phyloP scores from a whole-genome alignment of 2,113 vertebrate genomes.

The Rhadina sibilatrix region DNA sequence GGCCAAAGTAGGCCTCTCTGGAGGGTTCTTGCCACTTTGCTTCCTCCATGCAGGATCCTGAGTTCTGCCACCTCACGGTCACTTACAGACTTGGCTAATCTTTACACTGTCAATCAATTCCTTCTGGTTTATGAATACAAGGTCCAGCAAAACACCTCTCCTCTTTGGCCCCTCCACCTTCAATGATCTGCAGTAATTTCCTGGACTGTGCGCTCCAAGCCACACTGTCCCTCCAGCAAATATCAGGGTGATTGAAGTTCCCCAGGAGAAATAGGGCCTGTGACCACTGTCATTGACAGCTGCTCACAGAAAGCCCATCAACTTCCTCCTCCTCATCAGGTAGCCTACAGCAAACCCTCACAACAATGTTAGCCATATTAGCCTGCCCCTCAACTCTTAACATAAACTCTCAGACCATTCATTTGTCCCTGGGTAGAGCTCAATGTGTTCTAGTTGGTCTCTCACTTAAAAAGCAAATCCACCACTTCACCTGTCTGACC shows the following conservation, averaged over 20 bases:
- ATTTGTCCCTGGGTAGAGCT: background rate
- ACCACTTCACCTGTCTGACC: background rate
- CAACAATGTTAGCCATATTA: background rate
- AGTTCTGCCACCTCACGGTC: background rate
- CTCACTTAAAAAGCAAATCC: background rate
- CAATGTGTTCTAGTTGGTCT: background rate
- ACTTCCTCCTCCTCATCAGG: background rate
- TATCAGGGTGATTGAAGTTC: background rate
- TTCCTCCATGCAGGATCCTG: background rate
- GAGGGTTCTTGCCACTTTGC: background rate
- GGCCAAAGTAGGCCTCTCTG: background rate
- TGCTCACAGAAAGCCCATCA: background rate
- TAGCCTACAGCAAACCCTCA: background rate
- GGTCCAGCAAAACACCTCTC: background rate
- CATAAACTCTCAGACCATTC: no score
- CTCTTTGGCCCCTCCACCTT: background rate
- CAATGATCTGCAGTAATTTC: background rate
- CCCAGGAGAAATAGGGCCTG: background rate
- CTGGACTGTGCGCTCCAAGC: background rate
- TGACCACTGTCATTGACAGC: background rate
- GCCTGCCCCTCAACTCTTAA: background rate
- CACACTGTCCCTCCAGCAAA: rapidly evolving
- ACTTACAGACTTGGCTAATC: background rate
- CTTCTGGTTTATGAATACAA: background rate
- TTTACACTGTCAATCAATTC: background rate